Evolutionary conservation across 2,797 vertebrate species (phyloP).

Genomic region (Epinephelus malabaricus): DNA sequence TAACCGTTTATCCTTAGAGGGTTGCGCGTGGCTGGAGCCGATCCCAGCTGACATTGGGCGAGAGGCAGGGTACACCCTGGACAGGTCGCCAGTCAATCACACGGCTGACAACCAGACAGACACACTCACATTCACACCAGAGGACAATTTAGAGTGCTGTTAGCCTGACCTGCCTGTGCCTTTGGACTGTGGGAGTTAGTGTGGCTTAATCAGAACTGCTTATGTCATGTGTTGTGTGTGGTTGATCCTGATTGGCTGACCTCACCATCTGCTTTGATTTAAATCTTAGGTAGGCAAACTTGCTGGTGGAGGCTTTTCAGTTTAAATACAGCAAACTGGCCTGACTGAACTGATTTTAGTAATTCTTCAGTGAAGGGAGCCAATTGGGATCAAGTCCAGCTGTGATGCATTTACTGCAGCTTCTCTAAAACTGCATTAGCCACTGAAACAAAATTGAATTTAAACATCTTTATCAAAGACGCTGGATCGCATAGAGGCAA

Average conservation of each 20-base stretch:
- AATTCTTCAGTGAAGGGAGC: slow-evolving; percentile 35
- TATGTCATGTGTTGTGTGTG: background rate
- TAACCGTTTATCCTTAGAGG: background rate
- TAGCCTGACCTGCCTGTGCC: background rate
- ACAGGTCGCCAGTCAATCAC: background rate
- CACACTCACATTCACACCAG: background rate
- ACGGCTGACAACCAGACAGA: background rate
- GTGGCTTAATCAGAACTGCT: background rate
- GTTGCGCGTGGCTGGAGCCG: background rate
- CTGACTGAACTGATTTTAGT: slow-evolving; percentile 38
- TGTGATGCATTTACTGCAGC: slow-evolving; percentile 34
- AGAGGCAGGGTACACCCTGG: background rate
- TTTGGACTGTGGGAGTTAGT: background rate
- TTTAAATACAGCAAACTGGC: slow-evolving; percentile 28
- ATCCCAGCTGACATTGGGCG: background rate
- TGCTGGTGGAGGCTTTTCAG: slow-evolving; percentile 5
- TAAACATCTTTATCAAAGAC: slow-evolving; percentile 8
- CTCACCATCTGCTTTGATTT: slow-evolving; percentile 21
- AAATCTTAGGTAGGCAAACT: background rate
- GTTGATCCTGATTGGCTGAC: background rate
- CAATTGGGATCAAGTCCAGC: slow-evolving; percentile 52
- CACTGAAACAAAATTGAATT: slow-evolving; percentile 21
- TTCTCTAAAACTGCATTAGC: slow-evolving; percentile 23
- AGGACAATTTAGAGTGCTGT: background rate
- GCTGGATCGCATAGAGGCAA: background rate